Evolutionary conservation across 2,888 invertebrate genomes (phyloP).

Genomic region (Lasius platythorax): DNA sequence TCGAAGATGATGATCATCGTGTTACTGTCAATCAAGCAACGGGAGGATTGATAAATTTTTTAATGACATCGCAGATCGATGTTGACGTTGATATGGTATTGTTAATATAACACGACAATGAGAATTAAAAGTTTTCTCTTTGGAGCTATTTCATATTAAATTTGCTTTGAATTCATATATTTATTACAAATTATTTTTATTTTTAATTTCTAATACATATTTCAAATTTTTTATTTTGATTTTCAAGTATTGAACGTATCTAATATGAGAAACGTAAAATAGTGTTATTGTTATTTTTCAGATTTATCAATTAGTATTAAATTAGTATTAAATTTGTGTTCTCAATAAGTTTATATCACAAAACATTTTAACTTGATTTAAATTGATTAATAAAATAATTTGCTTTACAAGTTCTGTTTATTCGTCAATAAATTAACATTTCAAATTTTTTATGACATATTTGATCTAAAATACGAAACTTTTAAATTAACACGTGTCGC

Average conservation of each 20-base stretch:
- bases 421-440: background rate
- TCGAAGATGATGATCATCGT: constrained; percentile 30
- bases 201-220: background rate
- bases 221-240: background rate
- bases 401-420: background rate
- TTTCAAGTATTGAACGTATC: background rate
- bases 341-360: background rate
- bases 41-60: constrained; percentile 15
- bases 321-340: background rate
- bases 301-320: background rate
- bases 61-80: constrained; percentile 21
- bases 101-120: background rate
- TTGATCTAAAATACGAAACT: background rate
- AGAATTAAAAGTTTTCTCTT: background rate
- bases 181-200: background rate
- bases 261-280: constrained; percentile 9
- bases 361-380: background rate
- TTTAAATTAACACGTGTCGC: background rate
- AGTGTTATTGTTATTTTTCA: background rate
- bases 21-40: constrained; percentile 26
- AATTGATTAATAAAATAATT: background rate
- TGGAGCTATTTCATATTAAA: background rate
- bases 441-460: background rate
- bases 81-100: background rate
- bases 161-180: background rate